A percentile compares a stretch with the other conserved stretches of the same genome.
phyloP scores from a whole-genome alignment of 2,113 vertebrate genomes.

The Alectura lathami region DNA sequence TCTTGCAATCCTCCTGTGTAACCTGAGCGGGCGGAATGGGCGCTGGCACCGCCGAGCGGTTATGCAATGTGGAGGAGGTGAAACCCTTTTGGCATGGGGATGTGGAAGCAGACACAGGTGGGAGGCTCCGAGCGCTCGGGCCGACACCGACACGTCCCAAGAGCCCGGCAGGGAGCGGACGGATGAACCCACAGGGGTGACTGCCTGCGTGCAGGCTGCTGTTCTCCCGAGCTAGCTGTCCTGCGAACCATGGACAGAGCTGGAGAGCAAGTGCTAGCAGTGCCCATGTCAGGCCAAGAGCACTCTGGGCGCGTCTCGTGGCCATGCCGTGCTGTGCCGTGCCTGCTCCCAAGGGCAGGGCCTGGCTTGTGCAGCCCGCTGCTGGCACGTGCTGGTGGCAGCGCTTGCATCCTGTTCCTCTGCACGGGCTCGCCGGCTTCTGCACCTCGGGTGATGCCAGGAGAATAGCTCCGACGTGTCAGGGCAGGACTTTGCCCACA shows the following conservation, averaged over 20 bases:
- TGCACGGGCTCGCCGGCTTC: neutral
- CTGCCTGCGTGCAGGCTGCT: neutral
- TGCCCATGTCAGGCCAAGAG: neutral
- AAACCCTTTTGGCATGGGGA: neutral
- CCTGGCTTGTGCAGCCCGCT: neutral
- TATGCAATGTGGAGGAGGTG: constrained; percentile 9
- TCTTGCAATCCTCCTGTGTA: constrained; percentile 1
- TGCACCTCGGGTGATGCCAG: rapidly evolving
- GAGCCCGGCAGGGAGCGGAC: neutral
- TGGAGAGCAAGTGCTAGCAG: neutral
- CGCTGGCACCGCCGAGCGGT: neutral
- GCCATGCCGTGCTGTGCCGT: neutral
- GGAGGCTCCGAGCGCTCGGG: neutral
- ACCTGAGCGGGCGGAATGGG: constrained; percentile 5
- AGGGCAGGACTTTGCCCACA: constrained; percentile 25
- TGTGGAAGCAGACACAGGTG: neutral
- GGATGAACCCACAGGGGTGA: rapidly evolving
- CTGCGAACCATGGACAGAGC: rapidly evolving
- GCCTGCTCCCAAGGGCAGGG: neutral
- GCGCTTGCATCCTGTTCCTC: neutral
- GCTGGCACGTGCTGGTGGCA: neutral
- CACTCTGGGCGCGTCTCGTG: neutral
- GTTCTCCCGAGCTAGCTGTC: neutral
- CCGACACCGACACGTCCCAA: rapidly evolving
- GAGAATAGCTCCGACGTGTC: neutral